A percentile compares a stretch with the other conserved stretches of the same genome.
These are phyloP conservation scores for Bucco capensis DNA, from an alignment of 2,113 vertebrate species.

Conservation along the genomic window DNA sequence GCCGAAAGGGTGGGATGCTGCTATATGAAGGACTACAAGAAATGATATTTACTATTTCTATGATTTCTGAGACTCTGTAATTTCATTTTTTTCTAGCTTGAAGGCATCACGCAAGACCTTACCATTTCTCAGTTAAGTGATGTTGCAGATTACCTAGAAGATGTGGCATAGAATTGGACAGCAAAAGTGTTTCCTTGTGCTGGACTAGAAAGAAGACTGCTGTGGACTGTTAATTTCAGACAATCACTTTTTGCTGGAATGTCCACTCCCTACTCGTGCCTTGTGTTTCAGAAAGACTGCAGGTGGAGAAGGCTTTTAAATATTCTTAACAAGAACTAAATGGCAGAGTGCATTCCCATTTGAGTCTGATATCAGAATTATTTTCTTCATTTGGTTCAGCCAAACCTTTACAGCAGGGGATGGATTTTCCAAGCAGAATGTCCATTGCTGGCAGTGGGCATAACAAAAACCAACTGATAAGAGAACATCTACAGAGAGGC, in stretches of 20 bases:
- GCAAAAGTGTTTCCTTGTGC: not conserved
- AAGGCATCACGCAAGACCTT: slow-evolving; percentile 86
- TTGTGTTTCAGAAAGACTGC: slow-evolving; percentile 67
- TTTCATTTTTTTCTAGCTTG: slow-evolving; percentile 70
- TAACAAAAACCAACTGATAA: not conserved
- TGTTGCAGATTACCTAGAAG: slow-evolving; percentile 89
- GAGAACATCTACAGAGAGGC: not conserved
- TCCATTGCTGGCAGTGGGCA: slow-evolving; percentile 38
- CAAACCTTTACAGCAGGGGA: not conserved
- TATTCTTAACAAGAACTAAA: slow-evolving; percentile 41
- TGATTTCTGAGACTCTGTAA: not conserved
- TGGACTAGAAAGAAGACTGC: slow-evolving; percentile 14
- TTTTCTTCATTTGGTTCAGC: slow-evolving; percentile 21
- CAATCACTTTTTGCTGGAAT: slow-evolving; percentile 62
- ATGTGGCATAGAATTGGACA: slow-evolving; percentile 75
- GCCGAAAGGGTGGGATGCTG: not conserved
- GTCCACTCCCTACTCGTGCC: slow-evolving; percentile 68
- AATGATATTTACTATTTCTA: not conserved
- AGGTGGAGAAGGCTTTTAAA: slow-evolving; percentile 50
- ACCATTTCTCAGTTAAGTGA: slow-evolving; percentile 87
- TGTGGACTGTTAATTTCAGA: slow-evolving; percentile 39
- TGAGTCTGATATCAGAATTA: slow-evolving; percentile 11
- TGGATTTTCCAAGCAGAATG: not conserved
- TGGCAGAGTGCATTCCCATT: not conserved
- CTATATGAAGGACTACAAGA: not conserved